phyloP scores from a whole-genome alignment of 64 coral and sea anemone genomes.

The Orbicella faveolata region DNA sequence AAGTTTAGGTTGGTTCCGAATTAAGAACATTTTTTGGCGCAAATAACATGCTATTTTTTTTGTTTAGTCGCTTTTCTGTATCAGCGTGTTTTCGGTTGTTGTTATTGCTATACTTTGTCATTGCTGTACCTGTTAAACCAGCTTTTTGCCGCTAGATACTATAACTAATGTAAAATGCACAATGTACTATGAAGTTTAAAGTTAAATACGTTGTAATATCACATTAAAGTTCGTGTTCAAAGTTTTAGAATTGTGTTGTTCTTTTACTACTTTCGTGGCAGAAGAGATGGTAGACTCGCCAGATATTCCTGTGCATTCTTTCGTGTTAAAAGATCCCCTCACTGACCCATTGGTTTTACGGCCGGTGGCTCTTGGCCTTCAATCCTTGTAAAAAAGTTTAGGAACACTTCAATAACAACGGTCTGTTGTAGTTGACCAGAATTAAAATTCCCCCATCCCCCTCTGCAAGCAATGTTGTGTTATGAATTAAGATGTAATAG shows the following conservation, averaged over 20 bases:
- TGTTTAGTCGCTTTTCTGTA: constrained; percentile 43
- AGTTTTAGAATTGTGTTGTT: background rate
- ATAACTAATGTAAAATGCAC: constrained; percentile 20
- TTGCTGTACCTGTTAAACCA: constrained; percentile 43
- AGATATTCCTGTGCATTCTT: constrained; percentile 16
- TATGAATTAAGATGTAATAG: constrained; percentile 31
- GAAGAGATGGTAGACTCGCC: constrained; percentile 25
- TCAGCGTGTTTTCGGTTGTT: constrained; percentile 42
- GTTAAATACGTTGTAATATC: no score
- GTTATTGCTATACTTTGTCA: constrained; percentile 42
- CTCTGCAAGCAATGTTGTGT: constrained; percentile 46
- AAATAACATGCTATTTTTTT: constrained; percentile 67
- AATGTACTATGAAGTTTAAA: constrained; percentile 7
- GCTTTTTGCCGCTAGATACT: constrained; percentile 30
- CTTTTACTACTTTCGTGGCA: constrained; percentile 20
- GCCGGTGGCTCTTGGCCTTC: constrained; percentile 22
- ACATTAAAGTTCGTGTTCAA: constrained; percentile 4
- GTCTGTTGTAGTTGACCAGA: constrained; percentile 27
- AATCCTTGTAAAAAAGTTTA: constrained; percentile 44
- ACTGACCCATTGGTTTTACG: constrained; percentile 38
- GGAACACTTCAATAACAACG: background rate
- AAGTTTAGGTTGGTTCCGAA: constrained; percentile 41
- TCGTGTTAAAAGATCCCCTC: constrained; percentile 48
- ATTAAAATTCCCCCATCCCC: constrained; percentile 18
- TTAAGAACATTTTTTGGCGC: constrained; percentile 61